Conservation (phyloP, 2,113 vertebrate species). For the Hippocampus comes region DNA sequence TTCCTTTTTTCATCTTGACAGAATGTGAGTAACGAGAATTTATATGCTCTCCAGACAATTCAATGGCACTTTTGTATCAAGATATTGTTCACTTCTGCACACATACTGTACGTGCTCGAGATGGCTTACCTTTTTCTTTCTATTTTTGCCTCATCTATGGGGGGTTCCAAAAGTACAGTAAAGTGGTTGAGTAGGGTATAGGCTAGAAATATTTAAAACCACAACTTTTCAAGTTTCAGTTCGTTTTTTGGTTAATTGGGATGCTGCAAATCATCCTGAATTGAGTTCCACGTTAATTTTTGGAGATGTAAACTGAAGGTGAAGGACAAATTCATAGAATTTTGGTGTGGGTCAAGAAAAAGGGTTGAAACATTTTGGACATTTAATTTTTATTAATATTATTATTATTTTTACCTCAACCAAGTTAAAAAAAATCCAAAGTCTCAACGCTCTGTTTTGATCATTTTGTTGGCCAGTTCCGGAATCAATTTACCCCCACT, state of each 20-base stretch:
- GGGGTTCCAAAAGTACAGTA: neutral
- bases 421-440: too few species aligned
- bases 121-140: neutral
- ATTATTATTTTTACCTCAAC: too few species aligned
- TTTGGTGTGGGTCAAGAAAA: neutral
- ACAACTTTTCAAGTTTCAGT: too few species aligned
- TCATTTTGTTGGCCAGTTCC: too few species aligned
- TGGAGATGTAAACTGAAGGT: neutral
- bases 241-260: too few species aligned
- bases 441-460: too few species aligned
- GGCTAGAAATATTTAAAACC: too few species aligned
- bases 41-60: slow-evolving; percentile 49
- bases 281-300: neutral
- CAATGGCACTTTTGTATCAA: slow-evolving; percentile 45
- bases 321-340: neutral
- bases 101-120: neutral
- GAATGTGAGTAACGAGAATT: slow-evolving; percentile 21
- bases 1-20: slow-evolving; percentile 26
- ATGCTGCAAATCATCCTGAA: too few species aligned
- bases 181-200: too few species aligned
- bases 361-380: too few species aligned
- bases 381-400: too few species aligned
- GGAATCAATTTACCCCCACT: too few species aligned
- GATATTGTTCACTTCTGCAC: slow-evolving; percentile 23
- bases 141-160: neutral